phyloP scores from a whole-genome alignment of 2,888 invertebrate species.

The Heliconius cydno region DNA sequence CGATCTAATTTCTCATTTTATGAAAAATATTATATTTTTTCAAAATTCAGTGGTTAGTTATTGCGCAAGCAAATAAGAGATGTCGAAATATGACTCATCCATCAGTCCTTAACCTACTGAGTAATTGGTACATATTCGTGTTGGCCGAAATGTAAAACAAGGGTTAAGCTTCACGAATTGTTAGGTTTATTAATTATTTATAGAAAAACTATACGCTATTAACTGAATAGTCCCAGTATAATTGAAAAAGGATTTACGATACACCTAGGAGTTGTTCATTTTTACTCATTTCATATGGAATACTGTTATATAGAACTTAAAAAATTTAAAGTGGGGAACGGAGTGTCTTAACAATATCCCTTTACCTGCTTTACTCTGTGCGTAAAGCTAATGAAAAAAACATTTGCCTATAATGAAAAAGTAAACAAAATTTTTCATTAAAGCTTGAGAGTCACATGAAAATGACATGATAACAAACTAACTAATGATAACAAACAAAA shows the following conservation, averaged over 20 bases:
- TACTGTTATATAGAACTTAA: not conserved
- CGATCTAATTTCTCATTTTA: not conserved
- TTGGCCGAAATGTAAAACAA: conserved; percentile 15
- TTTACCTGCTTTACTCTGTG: too few relatives aligned
- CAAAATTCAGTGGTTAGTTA: conserved; percentile 24
- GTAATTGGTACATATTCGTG: conserved; percentile 39
- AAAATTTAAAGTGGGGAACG: not conserved
- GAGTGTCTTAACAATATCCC: too few relatives aligned
- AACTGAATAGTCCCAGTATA: not conserved
- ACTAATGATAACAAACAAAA: conserved; percentile 21
- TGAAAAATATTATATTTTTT: not conserved
- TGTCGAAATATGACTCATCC: conserved; percentile 45
- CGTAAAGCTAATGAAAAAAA: too few relatives aligned
- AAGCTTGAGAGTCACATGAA: not conserved
- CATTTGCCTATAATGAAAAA: not conserved
- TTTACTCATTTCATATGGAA: not conserved
- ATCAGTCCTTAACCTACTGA: conserved; percentile 46
- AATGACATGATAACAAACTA: conserved; percentile 31
- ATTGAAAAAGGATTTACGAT: not conserved
- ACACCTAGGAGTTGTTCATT: not conserved
- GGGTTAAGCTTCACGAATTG: not conserved
- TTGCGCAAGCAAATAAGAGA: conserved; percentile 38
- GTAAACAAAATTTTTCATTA: not conserved
- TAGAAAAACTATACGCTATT: not conserved
- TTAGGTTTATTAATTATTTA: not conserved